Base-by-base conservation (phyloP, 2,113 vertebrate species). In the Heptranchias perlo region DNA sequence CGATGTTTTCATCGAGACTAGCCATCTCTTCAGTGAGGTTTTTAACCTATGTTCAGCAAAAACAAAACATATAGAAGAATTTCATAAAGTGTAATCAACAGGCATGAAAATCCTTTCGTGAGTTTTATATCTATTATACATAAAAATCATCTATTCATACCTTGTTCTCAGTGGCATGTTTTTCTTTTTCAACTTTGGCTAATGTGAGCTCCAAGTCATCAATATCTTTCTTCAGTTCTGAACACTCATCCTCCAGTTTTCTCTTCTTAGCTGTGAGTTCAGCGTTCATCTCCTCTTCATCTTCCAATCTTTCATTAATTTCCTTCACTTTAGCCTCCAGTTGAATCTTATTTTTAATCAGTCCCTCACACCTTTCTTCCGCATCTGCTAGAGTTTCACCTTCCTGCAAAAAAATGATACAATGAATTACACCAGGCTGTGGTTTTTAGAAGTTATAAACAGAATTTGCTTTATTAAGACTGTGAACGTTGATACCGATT, bases 101-200 rank as follows among this genome's bases (percentile, higher is more conserved):
- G 7, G 10, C 25, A 8, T 94, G 35, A 58, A 35, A 10, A 35
- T 91, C 10, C 52, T 91, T 28, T 23, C 16, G 18, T 44, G 18
- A 2, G 1, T 76, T 76, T 0, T 44, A 28, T 14, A 21, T 6
- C 0, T 39, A 18, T 39, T n/a, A 6, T 58, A 64, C 0, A 28
- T 87, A 13, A 49, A 84, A 35, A 87, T n/a, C 13, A 21, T 2
- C 7, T 3, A 13, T 61, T 61, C 7, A 0, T 95, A 98, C 98
- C 98, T 99, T 99, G 96, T 98, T 98, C 96, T 99, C 98, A 0
- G 97, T 97, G 13, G 98, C 98, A 0, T 98, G 98, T 96, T 98
- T 99, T 97, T 98, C 98, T 96, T 98, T 98, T 96, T 98, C 98
- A 8, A 98, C 98, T 97, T 98, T 98, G 54, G 97, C 96, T 95